Evolutionary conservation across 2,888 invertebrate species (phyloP).

Genomic region (Plagodis dolabraria): DNA sequence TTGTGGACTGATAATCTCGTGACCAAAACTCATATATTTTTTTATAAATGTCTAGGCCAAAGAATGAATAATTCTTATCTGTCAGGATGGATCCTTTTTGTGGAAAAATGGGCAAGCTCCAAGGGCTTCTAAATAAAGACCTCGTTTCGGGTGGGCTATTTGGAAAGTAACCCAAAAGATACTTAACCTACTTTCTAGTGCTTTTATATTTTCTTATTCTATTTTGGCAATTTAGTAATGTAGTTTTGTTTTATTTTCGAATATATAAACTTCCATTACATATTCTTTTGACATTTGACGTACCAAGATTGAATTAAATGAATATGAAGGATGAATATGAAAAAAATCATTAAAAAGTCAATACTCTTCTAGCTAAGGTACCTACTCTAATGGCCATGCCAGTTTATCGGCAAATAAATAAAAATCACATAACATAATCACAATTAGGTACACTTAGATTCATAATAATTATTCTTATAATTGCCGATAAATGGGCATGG

Average conservation of each 20-base stretch:
- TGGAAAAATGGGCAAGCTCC: conserved; percentile 11
- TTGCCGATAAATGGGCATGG: background rate
- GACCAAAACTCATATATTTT: conserved; percentile 1
- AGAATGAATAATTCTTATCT: conserved; percentile 20
- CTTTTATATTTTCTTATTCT: conserved; percentile 2
- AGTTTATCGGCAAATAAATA: too few relatives aligned
- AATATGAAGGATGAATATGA: too few relatives aligned
- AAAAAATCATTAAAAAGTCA: too few relatives aligned
- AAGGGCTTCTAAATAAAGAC: conserved; percentile 15
- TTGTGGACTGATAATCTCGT: conserved; percentile 3
- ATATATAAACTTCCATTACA: conserved; percentile 1
- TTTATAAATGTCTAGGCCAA: background rate
- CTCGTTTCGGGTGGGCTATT: conserved; percentile 9
- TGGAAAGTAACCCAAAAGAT: background rate
- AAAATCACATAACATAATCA: too few relatives aligned
- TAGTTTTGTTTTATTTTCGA: background rate
- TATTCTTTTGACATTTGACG: too few relatives aligned
- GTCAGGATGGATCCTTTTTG: conserved; percentile 13
- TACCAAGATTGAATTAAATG: too few relatives aligned
- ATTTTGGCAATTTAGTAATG: background rate
- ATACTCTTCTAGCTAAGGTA: too few relatives aligned
- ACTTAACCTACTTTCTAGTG: conserved; percentile 9
- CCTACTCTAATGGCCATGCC: too few relatives aligned
- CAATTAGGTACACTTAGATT: too few relatives aligned
- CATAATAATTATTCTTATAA: background rate